phyloP scores from a whole-genome alignment of 1,140 invertebrate species.

The Dysdera silvatica region DNA sequence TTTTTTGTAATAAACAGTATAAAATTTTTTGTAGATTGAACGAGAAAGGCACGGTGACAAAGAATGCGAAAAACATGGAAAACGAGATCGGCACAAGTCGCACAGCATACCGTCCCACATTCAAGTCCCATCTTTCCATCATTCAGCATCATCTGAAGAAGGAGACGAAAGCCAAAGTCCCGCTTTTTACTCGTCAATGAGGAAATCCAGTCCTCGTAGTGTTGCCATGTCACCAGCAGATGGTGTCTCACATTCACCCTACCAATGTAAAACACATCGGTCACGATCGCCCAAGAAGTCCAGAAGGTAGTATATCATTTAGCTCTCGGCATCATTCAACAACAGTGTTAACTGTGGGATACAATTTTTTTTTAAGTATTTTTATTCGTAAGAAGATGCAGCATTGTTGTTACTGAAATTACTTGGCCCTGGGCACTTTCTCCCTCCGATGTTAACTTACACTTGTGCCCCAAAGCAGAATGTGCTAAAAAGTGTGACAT shows the following conservation, averaged over 20 bases:
- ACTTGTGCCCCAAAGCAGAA: no score
- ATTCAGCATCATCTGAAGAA: constrained; percentile 13
- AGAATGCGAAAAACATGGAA: background rate
- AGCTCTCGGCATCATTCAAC: background rate
- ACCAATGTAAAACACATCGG: constrained; percentile 12
- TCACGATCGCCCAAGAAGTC: constrained; percentile 24
- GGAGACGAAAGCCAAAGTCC: constrained; percentile 10
- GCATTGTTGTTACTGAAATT: no score
- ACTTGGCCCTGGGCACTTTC: no score
- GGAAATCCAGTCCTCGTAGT: constrained; percentile 23
- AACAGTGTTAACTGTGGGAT: background rate
- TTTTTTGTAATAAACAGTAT: background rate
- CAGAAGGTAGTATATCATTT: constrained; percentile 4
- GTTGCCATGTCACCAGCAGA: constrained; percentile 9
- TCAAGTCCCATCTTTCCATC: background rate
- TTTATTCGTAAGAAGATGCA: no score
- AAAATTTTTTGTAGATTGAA: background rate
- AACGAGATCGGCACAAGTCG: constrained; percentile 11
- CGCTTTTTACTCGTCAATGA: background rate
- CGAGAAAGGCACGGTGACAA: no score
- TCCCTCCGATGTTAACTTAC: no score
- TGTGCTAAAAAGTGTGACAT: no score
- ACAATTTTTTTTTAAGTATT: background rate
- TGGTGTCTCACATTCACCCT: constrained; percentile 15
- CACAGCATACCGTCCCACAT: constrained; percentile 19